Conservation (phyloP, 2,797 vertebrate genomes). For the Mus caroli region DNA sequence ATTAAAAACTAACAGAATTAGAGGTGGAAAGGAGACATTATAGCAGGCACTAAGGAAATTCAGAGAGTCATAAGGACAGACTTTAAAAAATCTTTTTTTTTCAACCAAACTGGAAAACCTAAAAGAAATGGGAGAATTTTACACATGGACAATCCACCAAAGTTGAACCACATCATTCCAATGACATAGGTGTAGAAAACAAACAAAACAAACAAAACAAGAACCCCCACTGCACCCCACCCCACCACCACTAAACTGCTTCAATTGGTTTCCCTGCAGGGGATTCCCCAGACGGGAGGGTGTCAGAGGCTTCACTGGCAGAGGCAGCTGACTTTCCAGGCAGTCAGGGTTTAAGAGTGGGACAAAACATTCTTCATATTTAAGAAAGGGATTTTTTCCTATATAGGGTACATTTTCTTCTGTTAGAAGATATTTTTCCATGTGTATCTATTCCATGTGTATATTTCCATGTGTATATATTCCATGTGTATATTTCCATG, state of each 20-base stretch:
- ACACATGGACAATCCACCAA: background rate
- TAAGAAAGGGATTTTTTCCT: background rate
- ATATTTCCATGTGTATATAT: no score
- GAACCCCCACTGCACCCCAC: no score
- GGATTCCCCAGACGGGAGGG: background rate
- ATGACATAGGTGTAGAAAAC: background rate
- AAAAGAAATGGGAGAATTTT: background rate
- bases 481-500: slow-evolving; percentile 43
- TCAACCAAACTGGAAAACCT: background rate
- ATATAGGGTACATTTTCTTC: slow-evolving; percentile 28
- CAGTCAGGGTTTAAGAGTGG: background rate
- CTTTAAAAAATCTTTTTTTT: background rate
- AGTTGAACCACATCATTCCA: background rate
- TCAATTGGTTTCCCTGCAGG: background rate
- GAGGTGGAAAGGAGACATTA: background rate
- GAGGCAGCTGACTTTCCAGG: background rate
- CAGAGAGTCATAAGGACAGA: background rate
- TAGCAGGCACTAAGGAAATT: background rate
- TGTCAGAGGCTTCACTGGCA: background rate
- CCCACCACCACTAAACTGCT: background rate
- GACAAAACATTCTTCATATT: background rate
- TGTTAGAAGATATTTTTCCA: background rate
- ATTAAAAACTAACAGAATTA: background rate
- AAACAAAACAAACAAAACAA: background rate
- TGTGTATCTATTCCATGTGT: slow-evolving; percentile 43